Base-by-base conservation (phyloP, 2,888 invertebrate species). In the Lithosia quadra region DNA sequence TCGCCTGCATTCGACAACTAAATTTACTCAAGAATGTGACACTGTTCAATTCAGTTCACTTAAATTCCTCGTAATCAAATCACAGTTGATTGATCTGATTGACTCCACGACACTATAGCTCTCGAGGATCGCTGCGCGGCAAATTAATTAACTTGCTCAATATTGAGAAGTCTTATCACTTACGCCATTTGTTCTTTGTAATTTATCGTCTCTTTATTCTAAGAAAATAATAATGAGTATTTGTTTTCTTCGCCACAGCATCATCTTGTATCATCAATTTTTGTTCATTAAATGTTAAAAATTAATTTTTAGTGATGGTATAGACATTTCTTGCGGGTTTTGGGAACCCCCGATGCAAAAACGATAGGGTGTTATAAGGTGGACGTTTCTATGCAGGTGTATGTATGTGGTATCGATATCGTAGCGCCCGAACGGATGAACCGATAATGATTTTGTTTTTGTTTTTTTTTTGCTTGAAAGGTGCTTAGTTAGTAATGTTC, bases 21-120 rank as follows among this genome's bases (percentile, higher is more conserved):
- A 18, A 49, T 49, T 77, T 61, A 53, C 66, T 61, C 53, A 13
- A 64, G 39, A 36, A 63, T 62, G 18, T 57, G n/a, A n/a, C 4
- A 49, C n/a, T 59, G 49, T 36, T 15, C 18, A 56, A 28, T 34
- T 66, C 39, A 56, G 56, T 39, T 18, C 56, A 55, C 39, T 60
- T 60, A 56, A 39, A 56, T 43, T 55, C 0, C 22, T 60, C 21
- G 49, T 63, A 68, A 68, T 68, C 59, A 59, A 64, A 60, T 60
- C 34, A 49, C n/a, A 43, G 65, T 53, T 68, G 59, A 63, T 68
- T 68, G 68, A 68, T 68, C 57, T 55, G 36, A 68, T 68, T 68
- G 63, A 64, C 68, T 55, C 53, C 33, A 28, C 28, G 53, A 34
- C 59, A 63, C 59, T 67, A 33, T 43, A 22, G 18, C 22, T 9